phyloP scores from a whole-genome alignment of 2,888 invertebrate genomes.

The Rhagium mordax region DNA sequence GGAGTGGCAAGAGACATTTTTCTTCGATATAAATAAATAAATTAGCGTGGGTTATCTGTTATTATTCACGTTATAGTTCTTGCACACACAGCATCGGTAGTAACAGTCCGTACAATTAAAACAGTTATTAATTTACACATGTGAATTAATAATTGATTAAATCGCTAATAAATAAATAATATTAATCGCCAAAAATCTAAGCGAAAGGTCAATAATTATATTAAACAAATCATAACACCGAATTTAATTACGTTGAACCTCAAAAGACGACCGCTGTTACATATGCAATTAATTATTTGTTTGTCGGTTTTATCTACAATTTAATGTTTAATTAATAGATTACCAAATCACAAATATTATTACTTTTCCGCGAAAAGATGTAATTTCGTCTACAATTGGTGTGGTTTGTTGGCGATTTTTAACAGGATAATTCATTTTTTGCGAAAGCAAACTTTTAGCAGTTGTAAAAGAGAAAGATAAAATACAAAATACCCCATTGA shows the following conservation, averaged over 20 bases:
- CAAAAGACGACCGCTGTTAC: background rate
- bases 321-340: background rate
- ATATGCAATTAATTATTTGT: conserved; percentile 13
- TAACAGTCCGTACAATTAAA: background rate
- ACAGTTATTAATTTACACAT: background rate
- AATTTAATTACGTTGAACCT: background rate
- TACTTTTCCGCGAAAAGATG: conserved; percentile 11
- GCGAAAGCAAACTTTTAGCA: background rate
- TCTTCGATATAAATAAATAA: background rate
- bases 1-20: conserved; percentile 1
- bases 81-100: background rate
- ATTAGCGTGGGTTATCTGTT: background rate
- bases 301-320: background rate
- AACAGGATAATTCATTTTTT: background rate
- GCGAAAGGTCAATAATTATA: background rate
- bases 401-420: background rate
- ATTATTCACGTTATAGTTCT: background rate
- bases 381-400: background rate
- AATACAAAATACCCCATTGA: no score
- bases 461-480: background rate
- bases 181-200: background rate
- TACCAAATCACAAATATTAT: background rate
- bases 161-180: conserved; percentile 2
- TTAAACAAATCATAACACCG: background rate
- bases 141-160: background rate